Percentiles rank a stretch among this genome's conserved stretches.
Evolutionary conservation across 1,140 invertebrate genomes (phyloP).

Genomic region (Pseudomyrmex concolor): DNA sequence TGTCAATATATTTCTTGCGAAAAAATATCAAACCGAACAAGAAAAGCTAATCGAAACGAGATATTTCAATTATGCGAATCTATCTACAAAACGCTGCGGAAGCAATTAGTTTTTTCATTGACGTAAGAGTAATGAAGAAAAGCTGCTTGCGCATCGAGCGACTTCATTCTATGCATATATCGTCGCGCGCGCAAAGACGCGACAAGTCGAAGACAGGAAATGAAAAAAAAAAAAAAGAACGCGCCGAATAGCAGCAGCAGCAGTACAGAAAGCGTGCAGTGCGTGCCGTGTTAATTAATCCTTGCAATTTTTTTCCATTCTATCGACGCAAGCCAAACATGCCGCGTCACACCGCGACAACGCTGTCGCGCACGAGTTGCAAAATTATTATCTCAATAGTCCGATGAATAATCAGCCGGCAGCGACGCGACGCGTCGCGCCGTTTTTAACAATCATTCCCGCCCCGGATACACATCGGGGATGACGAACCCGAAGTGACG

Average conservation of each 20-base stretch:
- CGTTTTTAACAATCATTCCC: constrained; percentile 47
- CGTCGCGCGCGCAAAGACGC: constrained; percentile 9
- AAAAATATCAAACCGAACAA: too few relatives aligned
- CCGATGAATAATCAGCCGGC: constrained; percentile 55
- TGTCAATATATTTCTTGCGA: too few relatives aligned
- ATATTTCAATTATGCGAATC: too few relatives aligned
- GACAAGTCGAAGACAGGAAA: constrained; percentile 14
- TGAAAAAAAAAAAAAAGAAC: background rate
- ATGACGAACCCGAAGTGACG: constrained; percentile 33
- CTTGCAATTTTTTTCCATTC: constrained; percentile 42
- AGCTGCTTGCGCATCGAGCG: background rate
- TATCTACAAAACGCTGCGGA: too few relatives aligned
- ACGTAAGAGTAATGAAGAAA: background rate
- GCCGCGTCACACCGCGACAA: constrained; percentile 23
- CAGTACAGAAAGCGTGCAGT: too few relatives aligned
- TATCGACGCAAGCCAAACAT: constrained; percentile 43
- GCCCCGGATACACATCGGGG: constrained; percentile 20
- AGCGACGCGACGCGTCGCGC: constrained; percentile 26
- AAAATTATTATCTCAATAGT: constrained; percentile 52
- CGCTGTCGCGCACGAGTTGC: constrained; percentile 15
- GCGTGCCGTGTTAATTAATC: constrained; percentile 29
- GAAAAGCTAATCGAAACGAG: too few relatives aligned
- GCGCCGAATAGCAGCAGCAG: constrained; percentile 6
- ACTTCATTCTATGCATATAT: background rate
- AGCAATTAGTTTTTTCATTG: background rate